Conservation (phyloP, 2,797 vertebrate genomes). For the Typhlichthys eigenmanni region DNA sequence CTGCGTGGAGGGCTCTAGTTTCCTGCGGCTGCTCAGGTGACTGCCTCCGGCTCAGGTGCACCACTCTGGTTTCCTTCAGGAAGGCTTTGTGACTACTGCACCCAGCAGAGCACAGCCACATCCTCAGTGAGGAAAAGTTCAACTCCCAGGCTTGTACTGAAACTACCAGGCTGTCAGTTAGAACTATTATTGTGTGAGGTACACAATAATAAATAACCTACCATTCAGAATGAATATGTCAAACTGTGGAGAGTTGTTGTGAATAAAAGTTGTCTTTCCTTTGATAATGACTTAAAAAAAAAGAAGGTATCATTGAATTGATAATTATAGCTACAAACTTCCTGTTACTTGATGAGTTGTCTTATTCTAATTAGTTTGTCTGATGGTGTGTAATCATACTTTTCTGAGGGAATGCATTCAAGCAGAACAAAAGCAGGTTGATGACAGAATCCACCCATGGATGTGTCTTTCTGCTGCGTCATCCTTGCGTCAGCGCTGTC, state of each 20-base stretch:
- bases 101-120: neutral
- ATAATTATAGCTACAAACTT: no score
- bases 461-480: conserved; percentile 37
- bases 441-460: no score
- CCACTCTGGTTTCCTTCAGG: conserved; percentile 58
- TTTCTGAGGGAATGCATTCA: conserved; percentile 35
- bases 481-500: conserved; percentile 2
- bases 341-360: no score
- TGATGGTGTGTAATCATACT: neutral
- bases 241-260: no score
- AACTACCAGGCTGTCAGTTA: neutral
- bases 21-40: conserved; percentile 67
- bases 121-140: neutral
- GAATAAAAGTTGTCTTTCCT: no score
- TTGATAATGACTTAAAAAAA: no score
- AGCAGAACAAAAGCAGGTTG: conserved; percentile 27
- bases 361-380: no score
- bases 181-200: no score
- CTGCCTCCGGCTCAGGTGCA: conserved; percentile 46
- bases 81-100: neutral
- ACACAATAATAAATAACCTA: no score
- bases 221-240: no score
- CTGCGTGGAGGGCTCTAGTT: conserved; percentile 56
- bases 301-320: no score
- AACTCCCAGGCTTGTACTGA: neutral